phyloP scores from a whole-genome alignment of 2,797 vertebrate genomes.

The Arnoldichthys spilopterus region DNA sequence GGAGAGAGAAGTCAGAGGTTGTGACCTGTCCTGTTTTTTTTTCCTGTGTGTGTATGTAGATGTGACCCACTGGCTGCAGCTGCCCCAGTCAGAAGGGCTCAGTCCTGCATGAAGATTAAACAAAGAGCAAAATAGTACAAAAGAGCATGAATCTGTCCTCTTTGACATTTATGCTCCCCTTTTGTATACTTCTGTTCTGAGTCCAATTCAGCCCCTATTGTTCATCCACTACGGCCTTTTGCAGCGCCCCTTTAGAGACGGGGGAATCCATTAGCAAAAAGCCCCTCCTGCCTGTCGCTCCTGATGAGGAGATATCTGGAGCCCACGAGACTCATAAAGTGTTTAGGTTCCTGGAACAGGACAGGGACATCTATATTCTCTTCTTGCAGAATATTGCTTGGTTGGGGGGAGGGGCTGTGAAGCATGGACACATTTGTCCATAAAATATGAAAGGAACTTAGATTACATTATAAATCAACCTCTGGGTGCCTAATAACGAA shows the following conservation, averaged over 20 bases:
- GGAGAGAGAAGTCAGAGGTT: constrained; percentile 24
- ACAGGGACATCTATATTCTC: constrained; percentile 23
- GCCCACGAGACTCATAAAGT: constrained; percentile 34
- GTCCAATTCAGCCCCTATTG: constrained; percentile 51
- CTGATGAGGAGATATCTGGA: constrained; percentile 43
- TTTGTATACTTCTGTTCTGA: constrained; percentile 39
- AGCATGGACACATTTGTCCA: constrained; percentile 21
- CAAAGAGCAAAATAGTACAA: constrained; percentile 29
- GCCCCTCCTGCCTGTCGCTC: constrained; percentile 26
- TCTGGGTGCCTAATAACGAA: constrained; percentile 4
- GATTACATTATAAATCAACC: constrained; percentile 25
- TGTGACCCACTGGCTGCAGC: constrained; percentile 22
- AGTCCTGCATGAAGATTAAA: constrained; percentile 20
- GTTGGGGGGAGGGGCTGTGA: neutral
- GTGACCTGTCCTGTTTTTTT: constrained; percentile 11
- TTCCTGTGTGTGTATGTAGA: constrained; percentile 34
- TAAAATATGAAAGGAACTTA: constrained; percentile 29
- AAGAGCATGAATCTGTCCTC: constrained; percentile 42
- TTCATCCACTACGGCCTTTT: constrained; percentile 37
- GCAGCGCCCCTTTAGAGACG: constrained; percentile 47
- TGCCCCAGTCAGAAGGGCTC: constrained; percentile 11
- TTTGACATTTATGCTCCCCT: constrained; percentile 39
- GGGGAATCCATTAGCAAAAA: constrained; percentile 52
- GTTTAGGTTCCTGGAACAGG: constrained; percentile 44
- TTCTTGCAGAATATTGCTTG: constrained; percentile 3